Conservation (phyloP, 1,140 invertebrate genomes). For the Antheraea pernyi region DNA sequence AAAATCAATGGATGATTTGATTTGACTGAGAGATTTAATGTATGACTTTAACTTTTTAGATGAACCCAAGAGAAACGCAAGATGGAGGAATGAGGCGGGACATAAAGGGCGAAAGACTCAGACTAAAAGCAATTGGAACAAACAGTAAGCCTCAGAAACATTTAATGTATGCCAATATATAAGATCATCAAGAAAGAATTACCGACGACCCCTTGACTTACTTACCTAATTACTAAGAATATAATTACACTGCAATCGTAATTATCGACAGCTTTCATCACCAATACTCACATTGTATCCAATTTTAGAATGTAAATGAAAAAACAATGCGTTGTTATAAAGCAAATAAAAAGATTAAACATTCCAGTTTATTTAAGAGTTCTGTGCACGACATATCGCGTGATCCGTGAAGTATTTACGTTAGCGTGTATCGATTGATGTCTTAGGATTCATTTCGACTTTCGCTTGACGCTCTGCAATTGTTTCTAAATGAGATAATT, state of each 20-base stretch:
- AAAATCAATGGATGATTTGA: no score
- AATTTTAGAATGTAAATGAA: neutral
- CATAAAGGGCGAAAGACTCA: no score
- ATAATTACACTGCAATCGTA: neutral
- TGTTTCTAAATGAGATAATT: conserved; percentile 8
- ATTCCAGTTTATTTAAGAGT: conserved; percentile 40
- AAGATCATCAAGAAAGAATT: neutral
- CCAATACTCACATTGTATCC: neutral
- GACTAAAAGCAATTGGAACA: neutral
- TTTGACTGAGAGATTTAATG: no score
- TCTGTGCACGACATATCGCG: conserved; percentile 49
- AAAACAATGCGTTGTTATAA: neutral
- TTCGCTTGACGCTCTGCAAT: conserved; percentile 30
- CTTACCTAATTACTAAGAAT: neutral
- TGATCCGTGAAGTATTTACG: conserved; percentile 43
- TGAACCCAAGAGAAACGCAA: no score
- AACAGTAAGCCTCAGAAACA: neutral
- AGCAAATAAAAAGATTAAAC: conserved; percentile 1
- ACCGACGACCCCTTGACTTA: neutral
- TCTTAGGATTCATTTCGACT: conserved; percentile 35
- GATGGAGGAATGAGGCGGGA: no score
- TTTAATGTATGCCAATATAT: neutral
- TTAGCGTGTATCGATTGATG: conserved; percentile 22
- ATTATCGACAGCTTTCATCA: neutral
- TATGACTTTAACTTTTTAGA: no score